Evolutionary conservation across 2,797 vertebrate genomes (phyloP).

Genomic region (Mus minutoides): DNA sequence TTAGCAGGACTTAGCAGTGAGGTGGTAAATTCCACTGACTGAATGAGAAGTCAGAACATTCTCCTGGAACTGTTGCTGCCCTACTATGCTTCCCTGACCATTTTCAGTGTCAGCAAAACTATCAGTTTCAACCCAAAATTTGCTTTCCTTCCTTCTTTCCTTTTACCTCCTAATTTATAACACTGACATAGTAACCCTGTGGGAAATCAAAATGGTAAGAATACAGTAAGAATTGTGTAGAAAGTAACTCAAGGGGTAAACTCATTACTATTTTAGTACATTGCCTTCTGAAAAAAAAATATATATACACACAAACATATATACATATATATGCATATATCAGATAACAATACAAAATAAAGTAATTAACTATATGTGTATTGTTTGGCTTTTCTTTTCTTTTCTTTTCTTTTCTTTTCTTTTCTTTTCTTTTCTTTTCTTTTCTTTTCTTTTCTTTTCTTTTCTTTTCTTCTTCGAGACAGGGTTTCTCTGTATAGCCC

Average conservation of each 20-base stretch:
- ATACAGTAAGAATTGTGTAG: conserved; percentile 21
- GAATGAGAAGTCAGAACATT: not conserved
- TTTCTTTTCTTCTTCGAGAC: too few relatives aligned
- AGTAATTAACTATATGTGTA: not conserved
- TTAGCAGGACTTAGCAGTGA: not conserved
- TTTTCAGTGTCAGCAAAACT: conserved; percentile 7
- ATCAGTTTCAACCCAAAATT: conserved; percentile 7
- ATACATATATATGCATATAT: not conserved
- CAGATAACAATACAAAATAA: not conserved
- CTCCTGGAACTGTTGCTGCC: not conserved
- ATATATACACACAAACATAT: not conserved
- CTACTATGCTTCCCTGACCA: not conserved
- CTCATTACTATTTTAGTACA: conserved; percentile 15
- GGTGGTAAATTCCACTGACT: not conserved
- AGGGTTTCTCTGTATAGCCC: too few relatives aligned
- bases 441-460: too few relatives aligned
- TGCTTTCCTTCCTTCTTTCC: not conserved
- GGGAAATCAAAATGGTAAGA: conserved; percentile 25
- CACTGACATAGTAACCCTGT: not conserved
- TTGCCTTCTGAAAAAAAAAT: not conserved
- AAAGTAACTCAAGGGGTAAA: not conserved
- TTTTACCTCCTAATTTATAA: conserved; percentile 10
- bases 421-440: too few relatives aligned
- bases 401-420: too few relatives aligned
- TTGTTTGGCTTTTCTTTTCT: not conserved